Evolutionary conservation across 2,888 invertebrate genomes (phyloP).

Genomic region (Leucophora obtusa): DNA sequence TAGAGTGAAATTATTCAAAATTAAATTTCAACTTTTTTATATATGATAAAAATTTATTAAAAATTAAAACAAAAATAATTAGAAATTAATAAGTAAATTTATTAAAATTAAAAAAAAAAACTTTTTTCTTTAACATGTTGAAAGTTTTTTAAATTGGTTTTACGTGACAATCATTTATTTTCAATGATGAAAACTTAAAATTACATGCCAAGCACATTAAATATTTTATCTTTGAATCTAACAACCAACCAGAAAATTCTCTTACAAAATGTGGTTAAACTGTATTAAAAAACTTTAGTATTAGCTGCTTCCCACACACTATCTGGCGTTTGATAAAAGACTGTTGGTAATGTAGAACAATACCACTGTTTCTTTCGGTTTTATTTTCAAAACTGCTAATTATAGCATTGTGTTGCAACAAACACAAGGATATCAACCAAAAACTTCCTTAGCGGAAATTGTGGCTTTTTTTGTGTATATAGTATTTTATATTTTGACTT

Average conservation of each 20-base stretch:
- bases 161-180: slow-evolving; percentile 53
- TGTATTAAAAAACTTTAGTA: not conserved
- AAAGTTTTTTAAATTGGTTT: slow-evolving; percentile 9
- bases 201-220: slow-evolving; percentile 34
- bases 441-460: slow-evolving; percentile 20
- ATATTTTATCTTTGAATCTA: slow-evolving; percentile 13
- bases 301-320: not conserved
- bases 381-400: slow-evolving; percentile 21
- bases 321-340: not conserved
- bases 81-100: too few species aligned
- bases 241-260: not conserved
- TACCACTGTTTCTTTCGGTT: not conserved
- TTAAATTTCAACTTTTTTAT: too few species aligned
- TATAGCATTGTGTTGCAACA: slow-evolving; percentile 30
- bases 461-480: not conserved
- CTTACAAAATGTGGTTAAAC: slow-evolving; percentile 13
- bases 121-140: too few species aligned
- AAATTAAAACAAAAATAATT: too few species aligned
- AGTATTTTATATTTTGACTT: not conserved
- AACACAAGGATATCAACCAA: slow-evolving; percentile 15
- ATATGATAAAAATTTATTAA: too few species aligned
- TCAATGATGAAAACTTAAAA: slow-evolving; percentile 32
- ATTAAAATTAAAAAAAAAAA: too few species aligned
- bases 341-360: not conserved
- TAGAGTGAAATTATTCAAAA: too few species aligned